phyloP scores from a whole-genome alignment of 2,888 invertebrate genomes.

The Oscheius sp. region DNA sequence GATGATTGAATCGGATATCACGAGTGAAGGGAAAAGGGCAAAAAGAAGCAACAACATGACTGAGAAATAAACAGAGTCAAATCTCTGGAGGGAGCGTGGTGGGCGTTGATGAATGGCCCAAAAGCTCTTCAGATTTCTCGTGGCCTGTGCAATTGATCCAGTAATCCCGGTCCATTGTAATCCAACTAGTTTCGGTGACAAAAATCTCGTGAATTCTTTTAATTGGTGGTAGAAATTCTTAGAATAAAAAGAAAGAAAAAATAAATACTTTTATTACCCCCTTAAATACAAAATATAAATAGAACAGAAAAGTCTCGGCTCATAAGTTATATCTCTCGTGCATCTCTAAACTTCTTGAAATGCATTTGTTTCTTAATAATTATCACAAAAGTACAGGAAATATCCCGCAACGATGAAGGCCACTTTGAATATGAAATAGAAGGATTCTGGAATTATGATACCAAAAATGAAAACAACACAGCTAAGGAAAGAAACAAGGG shows the following conservation, averaged over 20 bases:
- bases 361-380: conserved; percentile 16
- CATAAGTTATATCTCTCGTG: conserved; percentile 10
- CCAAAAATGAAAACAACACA: neutral
- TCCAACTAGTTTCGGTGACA: too few species aligned
- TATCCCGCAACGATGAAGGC: conserved; percentile 21
- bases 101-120: too few species aligned
- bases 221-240: too few species aligned
- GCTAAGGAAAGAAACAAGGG: neutral
- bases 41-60: conserved; percentile 18
- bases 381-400: conserved; percentile 27
- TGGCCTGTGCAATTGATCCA: too few species aligned
- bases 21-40: neutral
- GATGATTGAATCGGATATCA: conserved; percentile 20
- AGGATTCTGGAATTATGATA: neutral
- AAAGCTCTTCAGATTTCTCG: too few species aligned
- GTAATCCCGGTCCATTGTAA: too few species aligned
- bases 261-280: conserved; percentile 29
- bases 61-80: too few species aligned
- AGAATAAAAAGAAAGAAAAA: too few species aligned
- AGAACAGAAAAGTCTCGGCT: conserved; percentile 7
- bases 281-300: conserved; percentile 13
- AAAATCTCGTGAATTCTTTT: too few species aligned
- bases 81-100: neutral
- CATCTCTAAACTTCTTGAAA: neutral
- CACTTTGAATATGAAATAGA: conserved; percentile 19